Evolutionary conservation across 1,140 invertebrate species (phyloP), one percentile per base, ranked within the genome.

Genomic region (Heliconius congener): DNA sequence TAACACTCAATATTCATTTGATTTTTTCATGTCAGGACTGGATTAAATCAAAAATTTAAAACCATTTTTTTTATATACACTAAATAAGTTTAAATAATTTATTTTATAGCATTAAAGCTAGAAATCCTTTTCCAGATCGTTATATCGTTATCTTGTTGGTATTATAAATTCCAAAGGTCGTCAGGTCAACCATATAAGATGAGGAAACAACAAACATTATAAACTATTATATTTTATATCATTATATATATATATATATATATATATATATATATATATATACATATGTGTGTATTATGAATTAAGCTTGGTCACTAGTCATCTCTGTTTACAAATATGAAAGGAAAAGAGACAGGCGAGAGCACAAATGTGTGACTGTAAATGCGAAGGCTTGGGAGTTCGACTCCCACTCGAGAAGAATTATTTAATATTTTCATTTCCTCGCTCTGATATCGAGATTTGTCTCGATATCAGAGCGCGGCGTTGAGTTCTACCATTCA

Each of bases 111-210:
- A 60, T 60, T 23, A 60, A 60, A n/a, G 6, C 19, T 23, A n/a
- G 8, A 60, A 60, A 60, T 60, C 55, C 55, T 23, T 60, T 60
- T 60, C 55, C n/a, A 60, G 55, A 60, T 60, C n/a, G 55, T 60
- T 60, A 60, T 60, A 60, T 60, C 55, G 55, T 60, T 60, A 60
- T 60, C 55, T 57, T 23, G 55, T 57, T n/a, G 55, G 55, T n/a
- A 57, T 60, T 60, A 60, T 60, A 75, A 75, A 75, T 57, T 57
- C 16, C 27, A 23, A 60, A 60, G 55, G n/a, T 60, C 19, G 55
- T 11, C n/a, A 60, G 55, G n/a, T 60, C 55, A 60, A 60, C n/a
- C 55, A n/a, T 60, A 60, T 60, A 60, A 60, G 55, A 60, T 60
- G 55, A 60, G 55, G 55, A 60, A 60, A 60, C 9, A 23, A 18